Conservation (phyloP, 2,797 vertebrate species). For the Lutra lutra region DNA sequence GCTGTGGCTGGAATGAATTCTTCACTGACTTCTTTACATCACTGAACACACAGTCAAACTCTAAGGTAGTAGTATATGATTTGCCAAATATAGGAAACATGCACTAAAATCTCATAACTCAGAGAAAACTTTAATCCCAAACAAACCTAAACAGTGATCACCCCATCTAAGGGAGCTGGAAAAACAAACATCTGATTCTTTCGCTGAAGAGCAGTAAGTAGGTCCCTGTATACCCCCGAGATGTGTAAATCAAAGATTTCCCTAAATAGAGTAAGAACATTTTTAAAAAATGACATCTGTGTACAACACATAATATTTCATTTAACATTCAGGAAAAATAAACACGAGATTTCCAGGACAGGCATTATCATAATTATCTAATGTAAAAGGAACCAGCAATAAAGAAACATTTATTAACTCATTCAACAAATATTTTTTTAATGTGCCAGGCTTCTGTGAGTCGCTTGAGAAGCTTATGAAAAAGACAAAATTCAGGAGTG, state of each 20-base stretch:
- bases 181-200: not conserved
- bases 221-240: not conserved
- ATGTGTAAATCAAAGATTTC: not conserved
- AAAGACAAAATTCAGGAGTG: not conserved
- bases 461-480: not conserved
- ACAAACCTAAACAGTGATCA: not conserved
- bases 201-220: not conserved
- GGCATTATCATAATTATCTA: not conserved
- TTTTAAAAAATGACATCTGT: not conserved
- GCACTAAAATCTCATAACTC: not conserved
- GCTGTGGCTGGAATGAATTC: not conserved
- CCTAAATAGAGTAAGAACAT: not conserved
- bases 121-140: not conserved
- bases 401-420: slow-evolving; percentile 29
- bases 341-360: not conserved
- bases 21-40: not conserved
- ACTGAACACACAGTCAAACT: not conserved
- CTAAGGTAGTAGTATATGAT: not conserved
- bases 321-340: slow-evolving; percentile 35
- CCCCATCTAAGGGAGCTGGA: not conserved
- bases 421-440: slow-evolving; percentile 16
- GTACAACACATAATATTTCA: not conserved
- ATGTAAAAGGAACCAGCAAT: not conserved
- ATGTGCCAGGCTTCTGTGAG: not conserved
- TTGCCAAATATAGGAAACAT: not conserved